Base-by-base conservation (phyloP, 2,888 invertebrate genomes). In the Hypena proboscidalis region DNA sequence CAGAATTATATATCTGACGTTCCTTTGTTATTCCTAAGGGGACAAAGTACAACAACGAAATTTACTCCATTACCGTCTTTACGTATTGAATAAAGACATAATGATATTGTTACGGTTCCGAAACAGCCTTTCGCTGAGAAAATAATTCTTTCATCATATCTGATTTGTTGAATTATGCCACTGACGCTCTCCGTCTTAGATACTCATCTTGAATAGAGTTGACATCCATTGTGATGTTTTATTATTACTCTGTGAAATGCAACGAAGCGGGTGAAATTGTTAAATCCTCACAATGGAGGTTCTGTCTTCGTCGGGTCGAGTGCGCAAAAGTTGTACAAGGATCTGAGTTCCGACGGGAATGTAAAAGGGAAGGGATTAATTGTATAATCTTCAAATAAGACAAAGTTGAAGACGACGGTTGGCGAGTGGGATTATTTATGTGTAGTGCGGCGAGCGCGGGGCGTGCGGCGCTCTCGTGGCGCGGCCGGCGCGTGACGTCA, bases 141-240 rank as follows among this genome's bases (percentile, higher is more conserved):
- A 75, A 76, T 78, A 74, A 78, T 77, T 78, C 75, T 77, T 76
- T 79, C 74, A 73, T 78, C 74, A 72, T 74, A 67, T 80, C 75
- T 80, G 83, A 86, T 85, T 85, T 80, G 70, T 74, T 77, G 77
- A 81, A 83, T 83, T 80, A 80, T 85, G 84, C 74, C 63, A 78
- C 76, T 84, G 85, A 85, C 83, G 82, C 80, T 83, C 80, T 81
- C 76, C 79, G 79, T 83, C 81, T 82, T 75, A 75, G 78, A 77
- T 82, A 87, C 82, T 88, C 86, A 83, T 85, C 82, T 75, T 86
- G 86, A 90, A 87, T 82, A 84, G 87, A 84, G 80, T 84, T 85
- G 87, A 87, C 84, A 86, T 80, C 88, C 86, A 89, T 89, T 90
- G 88, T 90, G 73, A 84, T 87, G 77, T 88, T 90, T 88, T 88